Evolutionary conservation across 1,140 invertebrate species (phyloP).

Genomic region (Oncopodura yosiiana): DNA sequence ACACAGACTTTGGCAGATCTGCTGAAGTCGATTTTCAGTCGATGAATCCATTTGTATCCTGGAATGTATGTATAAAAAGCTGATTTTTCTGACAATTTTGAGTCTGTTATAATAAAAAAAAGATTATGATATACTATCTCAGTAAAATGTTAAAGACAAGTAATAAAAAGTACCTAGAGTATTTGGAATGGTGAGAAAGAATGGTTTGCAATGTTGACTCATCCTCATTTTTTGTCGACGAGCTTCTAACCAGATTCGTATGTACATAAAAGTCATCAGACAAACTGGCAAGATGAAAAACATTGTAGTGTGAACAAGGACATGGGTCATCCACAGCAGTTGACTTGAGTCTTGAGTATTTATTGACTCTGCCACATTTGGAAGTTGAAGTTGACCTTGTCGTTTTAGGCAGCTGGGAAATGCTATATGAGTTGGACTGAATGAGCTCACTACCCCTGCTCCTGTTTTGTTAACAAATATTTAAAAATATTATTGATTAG

Average conservation of each 20-base stretch:
- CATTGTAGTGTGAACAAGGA: slow-evolving; percentile 4
- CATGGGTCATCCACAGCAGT: slow-evolving; percentile 12
- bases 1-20: slow-evolving; percentile 19
- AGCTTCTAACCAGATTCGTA: slow-evolving; percentile 21
- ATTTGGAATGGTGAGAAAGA: slow-evolving; percentile 6
- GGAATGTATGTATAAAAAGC: slow-evolving; percentile 5
- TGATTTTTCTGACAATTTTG: neutral
- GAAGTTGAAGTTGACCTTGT: too few relatives aligned
- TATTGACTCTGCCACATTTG: too few relatives aligned
- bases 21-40: slow-evolving; percentile 12
- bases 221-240: slow-evolving; percentile 15
- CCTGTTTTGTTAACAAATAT: too few relatives aligned
- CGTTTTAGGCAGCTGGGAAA: too few relatives aligned
- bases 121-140: neutral
- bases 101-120: slow-evolving; percentile 8
- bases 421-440: too few relatives aligned
- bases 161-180: neutral
- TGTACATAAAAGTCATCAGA: slow-evolving; percentile 27
- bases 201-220: slow-evolving; percentile 16
- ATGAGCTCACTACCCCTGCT: too few relatives aligned
- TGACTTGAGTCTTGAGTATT: too few relatives aligned
- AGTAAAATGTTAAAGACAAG: neutral
- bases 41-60: slow-evolving; percentile 16
- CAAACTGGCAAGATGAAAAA: slow-evolving; percentile 21
- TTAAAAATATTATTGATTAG: too few relatives aligned